phyloP scores from a whole-genome alignment of 2,888 invertebrate species.

The Pseudococcus viburni region DNA sequence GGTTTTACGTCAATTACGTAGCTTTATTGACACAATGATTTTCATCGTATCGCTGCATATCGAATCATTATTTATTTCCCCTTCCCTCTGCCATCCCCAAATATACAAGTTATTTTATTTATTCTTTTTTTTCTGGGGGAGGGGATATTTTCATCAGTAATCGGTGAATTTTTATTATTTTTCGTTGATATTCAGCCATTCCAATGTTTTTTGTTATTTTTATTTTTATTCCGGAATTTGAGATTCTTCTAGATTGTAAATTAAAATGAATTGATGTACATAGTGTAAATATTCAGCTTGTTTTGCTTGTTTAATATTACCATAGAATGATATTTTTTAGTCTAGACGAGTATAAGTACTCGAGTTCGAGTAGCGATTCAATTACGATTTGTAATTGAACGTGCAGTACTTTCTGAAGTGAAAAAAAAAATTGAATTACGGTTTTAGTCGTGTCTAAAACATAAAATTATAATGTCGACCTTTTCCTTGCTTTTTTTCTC shows the following conservation, averaged over 20 bases:
- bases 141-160: neutral
- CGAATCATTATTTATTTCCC: neutral
- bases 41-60: conserved; percentile 22
- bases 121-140: neutral
- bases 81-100: too few relatives aligned
- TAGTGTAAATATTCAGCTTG: neutral
- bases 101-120: neutral
- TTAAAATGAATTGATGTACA: neutral
- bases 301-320: neutral
- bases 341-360: neutral
- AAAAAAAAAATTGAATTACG: neutral
- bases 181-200: conserved; percentile 5
- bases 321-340: conserved; percentile 6
- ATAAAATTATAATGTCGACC: conserved; percentile 4
- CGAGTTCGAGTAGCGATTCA: neutral
- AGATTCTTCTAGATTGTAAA: neutral
- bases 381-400: conserved; percentile 9
- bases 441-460: neutral
- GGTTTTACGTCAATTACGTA: conserved; percentile 52
- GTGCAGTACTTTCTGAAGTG: neutral
- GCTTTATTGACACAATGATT: conserved; percentile 29
- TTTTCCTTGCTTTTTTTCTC: neutral
- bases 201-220: neutral
- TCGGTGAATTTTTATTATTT: neutral
- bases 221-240: neutral